Evolutionary conservation across 2,888 invertebrate genomes (phyloP), one percentile per base, ranked within the genome.

Genomic region (Andricus curvator): DNA sequence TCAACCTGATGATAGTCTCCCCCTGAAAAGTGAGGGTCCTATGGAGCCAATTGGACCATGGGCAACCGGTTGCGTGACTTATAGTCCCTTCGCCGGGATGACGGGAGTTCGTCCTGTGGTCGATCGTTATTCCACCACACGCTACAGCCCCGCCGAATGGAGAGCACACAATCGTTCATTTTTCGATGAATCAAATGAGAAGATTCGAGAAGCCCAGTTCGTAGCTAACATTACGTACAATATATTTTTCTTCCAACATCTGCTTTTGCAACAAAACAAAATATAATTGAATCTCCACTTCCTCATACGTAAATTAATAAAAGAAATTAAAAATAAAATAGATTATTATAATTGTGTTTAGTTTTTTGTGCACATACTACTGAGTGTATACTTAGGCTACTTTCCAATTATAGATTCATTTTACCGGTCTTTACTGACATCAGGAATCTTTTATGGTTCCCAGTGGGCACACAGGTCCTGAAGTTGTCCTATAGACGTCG

Each of bases 91-190:
- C 80, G 95, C 94, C 0, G 95, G 94, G 0, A 93, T 96, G 88
- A 96, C 96, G 0, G 96, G 97, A 4, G 95, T 96, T 0, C 94
- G 96, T 83, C 97, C 97, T 0, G 94, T 94, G 0, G 96, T 96
- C 15, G 96, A 96, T 92, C 96, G 96, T 87, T 97, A 96, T 89
- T 96, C 96, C 0, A 93, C 96, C 68, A 95, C 96, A 17, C 94
- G 96, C 86, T 96, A 94, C 89, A 96, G 96, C 79, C 94, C 95
- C 0, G 95, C 94, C 13, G 96, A 97, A 92, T 97, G 97, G 97
- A 94, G 96, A 44, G 83, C 86, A 48, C 87, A 88, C 76, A 91
- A 91, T 86, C 80, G 83, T 77, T 89, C 82, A 44, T 93, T 93
- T 81, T 90, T 92, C 64, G 89, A 93, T 6, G 93, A 95, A 70